These are phyloP conservation scores for Andrena fulva DNA, from an alignment of 2,888 invertebrate species.

Conservation along the genomic window DNA sequence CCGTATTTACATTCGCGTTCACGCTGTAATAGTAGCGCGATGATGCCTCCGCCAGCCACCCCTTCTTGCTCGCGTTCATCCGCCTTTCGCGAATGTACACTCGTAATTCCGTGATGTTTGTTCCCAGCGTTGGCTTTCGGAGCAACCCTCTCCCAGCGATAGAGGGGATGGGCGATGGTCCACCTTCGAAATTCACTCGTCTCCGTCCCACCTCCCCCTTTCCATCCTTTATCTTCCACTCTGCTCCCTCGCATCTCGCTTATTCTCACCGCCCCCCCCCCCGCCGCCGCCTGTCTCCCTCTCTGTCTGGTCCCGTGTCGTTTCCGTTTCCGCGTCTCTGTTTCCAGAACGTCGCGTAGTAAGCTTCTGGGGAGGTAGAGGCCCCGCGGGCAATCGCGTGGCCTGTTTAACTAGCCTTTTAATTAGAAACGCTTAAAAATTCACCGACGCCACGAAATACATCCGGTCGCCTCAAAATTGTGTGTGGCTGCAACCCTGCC, in stretches of 20 bases:
- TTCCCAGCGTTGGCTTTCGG: slow-evolving; percentile 78
- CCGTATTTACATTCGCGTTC: slow-evolving; percentile 71
- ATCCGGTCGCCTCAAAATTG: slow-evolving; percentile 81
- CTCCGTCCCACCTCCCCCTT: slow-evolving; percentile 24
- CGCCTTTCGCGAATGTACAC: slow-evolving; percentile 68
- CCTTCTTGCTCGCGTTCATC: slow-evolving; percentile 39
- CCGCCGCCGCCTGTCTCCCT: not conserved
- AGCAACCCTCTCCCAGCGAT: slow-evolving; percentile 63
- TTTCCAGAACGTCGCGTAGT: slow-evolving; percentile 46
- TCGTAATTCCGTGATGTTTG: slow-evolving; percentile 79
- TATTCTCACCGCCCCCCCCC: slow-evolving; percentile 25
- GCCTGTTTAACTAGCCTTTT: slow-evolving; percentile 85
- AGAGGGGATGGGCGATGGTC: slow-evolving; percentile 41
- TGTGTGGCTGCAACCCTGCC: slow-evolving; percentile 70
- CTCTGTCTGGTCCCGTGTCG: slow-evolving; percentile 19
- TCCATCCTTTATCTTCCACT: slow-evolving; percentile 4
- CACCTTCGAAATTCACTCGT: slow-evolving; percentile 36
- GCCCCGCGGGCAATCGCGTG: slow-evolving; percentile 79
- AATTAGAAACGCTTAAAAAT: slow-evolving; percentile 85
- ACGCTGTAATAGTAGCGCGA: slow-evolving; percentile 69
- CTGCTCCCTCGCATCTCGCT: slow-evolving; percentile 12
- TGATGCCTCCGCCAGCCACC: slow-evolving; percentile 55
- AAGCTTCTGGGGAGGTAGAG: slow-evolving; percentile 52
- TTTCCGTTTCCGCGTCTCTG: slow-evolving; percentile 18
- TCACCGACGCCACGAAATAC: slow-evolving; percentile 82